Evolutionary conservation across 2,888 invertebrate species (phyloP).

Genomic region (Cheilosia scutellata): DNA sequence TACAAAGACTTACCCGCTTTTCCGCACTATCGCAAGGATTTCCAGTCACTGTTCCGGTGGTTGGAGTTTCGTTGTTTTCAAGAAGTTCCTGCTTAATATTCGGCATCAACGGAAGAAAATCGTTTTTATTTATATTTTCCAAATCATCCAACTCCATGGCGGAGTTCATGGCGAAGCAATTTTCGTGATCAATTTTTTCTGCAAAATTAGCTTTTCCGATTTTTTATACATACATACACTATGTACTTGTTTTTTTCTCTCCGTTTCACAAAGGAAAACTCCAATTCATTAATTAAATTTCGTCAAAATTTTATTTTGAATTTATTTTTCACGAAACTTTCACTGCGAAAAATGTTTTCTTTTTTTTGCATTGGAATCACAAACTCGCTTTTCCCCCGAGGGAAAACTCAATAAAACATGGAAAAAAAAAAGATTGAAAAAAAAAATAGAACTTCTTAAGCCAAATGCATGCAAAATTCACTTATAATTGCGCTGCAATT

Average conservation of each 20-base stretch:
- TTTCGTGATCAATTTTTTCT: conserved; percentile 50
- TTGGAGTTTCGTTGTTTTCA: conserved; percentile 80
- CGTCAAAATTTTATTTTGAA: conserved; percentile 33
- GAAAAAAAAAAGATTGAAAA: conserved; percentile 35
- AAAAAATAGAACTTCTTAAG: conserved; percentile 25
- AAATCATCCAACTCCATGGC: conserved; percentile 83
- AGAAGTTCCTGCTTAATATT: conserved; percentile 83
- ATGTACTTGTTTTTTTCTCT: conserved; percentile 30
- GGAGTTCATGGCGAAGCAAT: conserved; percentile 71
- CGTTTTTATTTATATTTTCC: conserved; percentile 83
- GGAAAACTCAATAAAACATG: conserved; percentile 70
- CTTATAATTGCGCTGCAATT: background rate
- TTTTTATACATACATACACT: conserved; percentile 42
- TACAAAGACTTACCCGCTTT: conserved; percentile 82
- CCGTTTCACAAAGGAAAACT: conserved; percentile 1
- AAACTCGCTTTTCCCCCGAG: conserved; percentile 65
- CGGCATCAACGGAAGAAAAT: conserved; percentile 82
- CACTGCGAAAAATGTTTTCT: conserved; percentile 62
- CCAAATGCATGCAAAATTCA: conserved; percentile 44
- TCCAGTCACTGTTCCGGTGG: conserved; percentile 79
- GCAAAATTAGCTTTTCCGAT: conserved; percentile 52
- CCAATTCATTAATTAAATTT: conserved; percentile 28
- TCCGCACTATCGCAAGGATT: conserved; percentile 84
- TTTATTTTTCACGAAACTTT: conserved; percentile 62
- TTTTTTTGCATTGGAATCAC: conserved; percentile 52